Conservation (phyloP, 1,140 invertebrate species). For the Drosophila nikananu region DNA sequence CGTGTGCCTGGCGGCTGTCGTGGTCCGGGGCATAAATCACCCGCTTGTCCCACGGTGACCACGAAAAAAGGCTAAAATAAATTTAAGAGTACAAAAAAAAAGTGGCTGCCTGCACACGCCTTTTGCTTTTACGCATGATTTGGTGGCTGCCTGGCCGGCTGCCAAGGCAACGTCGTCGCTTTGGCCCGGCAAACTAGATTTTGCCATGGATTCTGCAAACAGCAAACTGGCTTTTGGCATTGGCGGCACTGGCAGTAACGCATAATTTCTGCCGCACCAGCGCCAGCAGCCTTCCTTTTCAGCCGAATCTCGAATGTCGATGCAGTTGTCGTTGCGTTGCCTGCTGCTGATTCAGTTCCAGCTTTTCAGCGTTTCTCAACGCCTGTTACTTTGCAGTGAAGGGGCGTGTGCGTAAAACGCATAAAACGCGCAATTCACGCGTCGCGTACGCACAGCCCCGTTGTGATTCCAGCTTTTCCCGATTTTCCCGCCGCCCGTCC, state of each 20-base stretch:
- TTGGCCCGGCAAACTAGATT: conserved; percentile 77
- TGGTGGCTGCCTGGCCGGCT: conserved; percentile 39
- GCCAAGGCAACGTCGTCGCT: conserved; percentile 23
- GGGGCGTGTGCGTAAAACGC: conserved; percentile 83
- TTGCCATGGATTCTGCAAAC: conserved; percentile 75
- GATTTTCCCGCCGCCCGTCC: conserved; percentile 17
- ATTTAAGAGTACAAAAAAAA: conserved; percentile 19
- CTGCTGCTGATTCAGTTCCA: conserved; percentile 25
- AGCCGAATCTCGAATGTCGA: conserved; percentile 53
- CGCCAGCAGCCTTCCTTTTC: conserved; percentile 18
- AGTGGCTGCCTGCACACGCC: conserved; percentile 51
- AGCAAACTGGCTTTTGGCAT: conserved; percentile 78
- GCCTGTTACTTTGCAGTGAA: conserved; percentile 84
- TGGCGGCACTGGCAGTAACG: conserved; percentile 64
- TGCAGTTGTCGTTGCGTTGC: conserved; percentile 55
- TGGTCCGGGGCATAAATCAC: conserved; percentile 75
- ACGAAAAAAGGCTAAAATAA: conserved; percentile 38
- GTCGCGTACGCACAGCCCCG: conserved; percentile 60
- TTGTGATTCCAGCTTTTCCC: conserved; percentile 49
- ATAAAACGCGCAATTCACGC: conserved; percentile 55
- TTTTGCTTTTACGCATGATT: conserved; percentile 80
- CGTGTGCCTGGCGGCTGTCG: conserved; percentile 19
- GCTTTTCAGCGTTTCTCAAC: conserved; percentile 70
- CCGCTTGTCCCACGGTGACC: conserved; percentile 52
- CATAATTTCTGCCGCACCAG: conserved; percentile 68